These are phyloP conservation scores for Scyliorhinus canicula DNA, from an alignment of 2,797 vertebrate species.

Conservation along the genomic window DNA sequence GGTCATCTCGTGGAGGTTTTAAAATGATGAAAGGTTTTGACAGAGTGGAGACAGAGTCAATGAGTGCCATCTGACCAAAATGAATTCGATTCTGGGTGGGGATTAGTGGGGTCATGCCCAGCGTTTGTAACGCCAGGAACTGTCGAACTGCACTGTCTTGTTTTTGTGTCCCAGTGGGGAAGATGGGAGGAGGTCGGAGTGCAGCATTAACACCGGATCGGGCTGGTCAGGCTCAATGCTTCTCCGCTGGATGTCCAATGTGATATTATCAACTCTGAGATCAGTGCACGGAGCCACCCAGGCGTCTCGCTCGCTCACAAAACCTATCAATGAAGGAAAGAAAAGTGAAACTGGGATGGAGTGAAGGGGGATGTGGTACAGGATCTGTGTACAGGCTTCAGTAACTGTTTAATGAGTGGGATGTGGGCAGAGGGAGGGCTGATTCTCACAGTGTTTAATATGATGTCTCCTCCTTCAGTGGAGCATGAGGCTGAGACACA, in stretches of 20 bases:
- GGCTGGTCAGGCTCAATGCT: neutral
- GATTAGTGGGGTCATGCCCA: no score
- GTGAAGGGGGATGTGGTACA: neutral
- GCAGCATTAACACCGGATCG: no score
- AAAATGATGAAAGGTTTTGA: no score
- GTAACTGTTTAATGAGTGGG: neutral
- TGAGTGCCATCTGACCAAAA: no score
- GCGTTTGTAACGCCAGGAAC: no score
- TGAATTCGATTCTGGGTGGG: no score
- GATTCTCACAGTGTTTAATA: neutral
- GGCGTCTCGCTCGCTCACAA: neutral
- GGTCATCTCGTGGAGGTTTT: no score
- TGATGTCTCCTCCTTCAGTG: neutral
- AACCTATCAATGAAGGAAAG: neutral
- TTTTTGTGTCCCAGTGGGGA: no score
- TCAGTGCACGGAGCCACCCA: neutral
- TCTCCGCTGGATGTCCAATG: no score
- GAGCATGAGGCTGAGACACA: neutral
- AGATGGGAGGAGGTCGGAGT: neutral
- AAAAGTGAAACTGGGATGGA: neutral
- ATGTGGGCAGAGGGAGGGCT: neutral
- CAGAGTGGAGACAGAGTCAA: no score
- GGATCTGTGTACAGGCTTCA: neutral
- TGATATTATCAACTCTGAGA: neutral
- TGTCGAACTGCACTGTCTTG: no score